Base-by-base conservation (phyloP, 1,140 invertebrate genomes). In the Sycophaga agraensis region DNA sequence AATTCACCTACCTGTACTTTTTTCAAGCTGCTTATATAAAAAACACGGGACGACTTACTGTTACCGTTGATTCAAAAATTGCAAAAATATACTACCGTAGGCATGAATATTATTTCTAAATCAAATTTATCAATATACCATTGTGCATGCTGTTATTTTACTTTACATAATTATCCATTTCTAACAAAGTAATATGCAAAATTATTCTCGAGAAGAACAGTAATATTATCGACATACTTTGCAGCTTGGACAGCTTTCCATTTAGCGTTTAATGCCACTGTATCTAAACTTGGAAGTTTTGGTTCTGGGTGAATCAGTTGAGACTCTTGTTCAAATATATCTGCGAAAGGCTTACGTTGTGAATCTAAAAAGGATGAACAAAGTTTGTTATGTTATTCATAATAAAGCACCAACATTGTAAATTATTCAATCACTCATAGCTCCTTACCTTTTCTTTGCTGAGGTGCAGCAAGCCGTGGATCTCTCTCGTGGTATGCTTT, bases 291-390 rank as follows among this genome's bases (percentile, higher is more conserved):
- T 11, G 78, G 73, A 14, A 77, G 58, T 53, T 80, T 81, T 19
- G 76, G 72, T 63, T 80, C 79, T 0, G 75, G 72, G 66, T 80
- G 79, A 31, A 77, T 74, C 24, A 79, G 49, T 31, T 78, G 74
- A 0, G 77, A 71, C 12, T 80, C 78, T 64, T 81, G 78, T 49
- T 81, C 79, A 59, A 81, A 81, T 61, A 81, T 78, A 59, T 81
- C 78, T 6, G 72, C 69, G 12, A 80, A 34, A 5, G 78, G 76
- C 50, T 81, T 81, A n/a, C 79, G 72, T 49, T 80, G 78, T n/a
- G 73, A 73, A 37, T 81, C 79, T 81, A 43, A 66, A 57, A 40
- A n/a, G 22, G 24, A 16, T 5, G 11, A 31, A 11, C 11, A 31
- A 31, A 31, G 28, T 31, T 31, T 40, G 1, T 24, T 11, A 12